Percentiles rank a stretch among this genome's conserved stretches.
These are phyloP conservation scores for Sinodicranocentrus sp. DNA, from an alignment of 2,888 invertebrate genomes.

Conservation along the genomic window DNA sequence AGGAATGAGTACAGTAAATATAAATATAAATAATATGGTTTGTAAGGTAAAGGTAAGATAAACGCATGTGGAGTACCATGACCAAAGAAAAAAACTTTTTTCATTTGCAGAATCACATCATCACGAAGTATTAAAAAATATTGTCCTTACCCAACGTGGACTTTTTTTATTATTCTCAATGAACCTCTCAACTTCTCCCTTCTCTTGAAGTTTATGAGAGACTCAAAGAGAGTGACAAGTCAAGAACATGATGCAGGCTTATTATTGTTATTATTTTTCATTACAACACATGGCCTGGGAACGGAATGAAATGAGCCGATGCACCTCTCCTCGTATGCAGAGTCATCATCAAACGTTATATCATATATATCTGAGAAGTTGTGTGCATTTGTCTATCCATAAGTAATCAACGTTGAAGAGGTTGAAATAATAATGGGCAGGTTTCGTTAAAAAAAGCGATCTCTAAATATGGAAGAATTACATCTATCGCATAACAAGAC, in stretches of 20 bases:
- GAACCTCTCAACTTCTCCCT: conserved; percentile 13
- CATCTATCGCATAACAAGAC: neutral
- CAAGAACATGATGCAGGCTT: conserved; percentile 47
- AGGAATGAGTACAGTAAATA: no score
- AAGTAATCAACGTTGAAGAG: conserved; percentile 52
- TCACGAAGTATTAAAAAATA: conserved; percentile 36
- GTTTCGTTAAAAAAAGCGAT: conserved; percentile 39
- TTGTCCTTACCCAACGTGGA: conserved; percentile 45
- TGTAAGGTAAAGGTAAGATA: neutral
- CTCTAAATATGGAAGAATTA: conserved; percentile 59
- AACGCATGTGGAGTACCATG: conserved; percentile 1
- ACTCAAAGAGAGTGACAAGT: conserved; percentile 56
- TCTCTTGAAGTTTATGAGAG: conserved; percentile 49
- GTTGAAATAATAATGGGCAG: conserved; percentile 53
- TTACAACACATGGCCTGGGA: conserved; percentile 35
- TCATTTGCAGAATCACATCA: conserved; percentile 53
- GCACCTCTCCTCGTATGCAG: neutral
- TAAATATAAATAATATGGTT: no score
- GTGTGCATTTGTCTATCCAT: no score
- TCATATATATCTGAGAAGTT: no score
- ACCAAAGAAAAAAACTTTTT: conserved; percentile 19
- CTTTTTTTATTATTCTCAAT: conserved; percentile 9
- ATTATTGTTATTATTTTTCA: conserved; percentile 37
- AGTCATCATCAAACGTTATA: no score
- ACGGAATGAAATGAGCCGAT: conserved; percentile 26